Percentiles rank a stretch among this genome's conserved stretches.
phyloP scores from a whole-genome alignment of 2,113 vertebrate species.

The Myrmecobius fasciatus region DNA sequence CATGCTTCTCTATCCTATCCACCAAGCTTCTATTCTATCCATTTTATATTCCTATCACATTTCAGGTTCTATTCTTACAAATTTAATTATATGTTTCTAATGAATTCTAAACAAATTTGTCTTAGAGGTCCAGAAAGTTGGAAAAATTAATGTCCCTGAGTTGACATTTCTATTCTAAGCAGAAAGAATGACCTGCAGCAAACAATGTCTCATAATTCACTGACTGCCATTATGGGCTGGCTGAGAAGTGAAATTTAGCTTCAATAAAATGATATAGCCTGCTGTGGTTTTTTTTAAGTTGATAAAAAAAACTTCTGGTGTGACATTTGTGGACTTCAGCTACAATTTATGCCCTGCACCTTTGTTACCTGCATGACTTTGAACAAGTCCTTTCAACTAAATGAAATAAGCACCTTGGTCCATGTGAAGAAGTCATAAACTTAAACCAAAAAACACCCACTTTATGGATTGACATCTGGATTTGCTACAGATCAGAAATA shows the following conservation, averaged over 20 bases:
- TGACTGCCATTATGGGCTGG: neutral
- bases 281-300: neutral
- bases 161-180: neutral
- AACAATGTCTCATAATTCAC: neutral
- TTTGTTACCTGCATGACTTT: neutral
- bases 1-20: neutral
- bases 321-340: neutral
- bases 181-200: neutral
- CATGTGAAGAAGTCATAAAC: neutral
- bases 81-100: neutral
- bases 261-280: neutral
- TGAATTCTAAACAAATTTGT: neutral
- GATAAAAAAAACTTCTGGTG: neutral
- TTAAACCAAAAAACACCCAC: neutral
- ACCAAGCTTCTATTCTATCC: neutral
- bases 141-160: neutral
- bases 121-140: neutral
- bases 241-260: neutral
- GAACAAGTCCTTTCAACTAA: neutral
- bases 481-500: neutral
- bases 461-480: neutral
- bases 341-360: neutral
- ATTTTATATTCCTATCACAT: neutral
- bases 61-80: constrained; percentile 52
- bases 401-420: neutral